A percentile compares a stretch with the other conserved stretches of the same genome.
These are phyloP conservation scores for Perodicticus potto DNA, from an alignment of 2,797 vertebrate genomes.

Conservation along the genomic window DNA sequence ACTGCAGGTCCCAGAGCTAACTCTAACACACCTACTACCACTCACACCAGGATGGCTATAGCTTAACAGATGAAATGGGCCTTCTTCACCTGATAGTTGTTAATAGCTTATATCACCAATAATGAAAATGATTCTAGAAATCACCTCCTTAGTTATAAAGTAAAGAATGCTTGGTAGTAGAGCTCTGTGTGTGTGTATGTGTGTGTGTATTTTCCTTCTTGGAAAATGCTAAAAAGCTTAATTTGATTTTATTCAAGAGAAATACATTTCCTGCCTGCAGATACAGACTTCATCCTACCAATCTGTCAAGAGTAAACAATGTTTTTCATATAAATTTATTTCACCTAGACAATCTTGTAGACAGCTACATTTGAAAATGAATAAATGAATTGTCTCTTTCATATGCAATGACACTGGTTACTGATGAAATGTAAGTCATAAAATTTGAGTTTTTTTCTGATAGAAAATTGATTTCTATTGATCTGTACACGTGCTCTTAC, in stretches of 20 bases:
- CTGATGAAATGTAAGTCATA: constrained; percentile 47
- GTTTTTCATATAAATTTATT: constrained; percentile 65
- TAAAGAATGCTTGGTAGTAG: neutral
- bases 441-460: constrained; percentile 62
- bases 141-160: neutral
- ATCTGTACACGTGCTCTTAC: constrained; percentile 52
- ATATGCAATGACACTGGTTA: constrained; percentile 65
- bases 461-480: constrained; percentile 61
- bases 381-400: constrained; percentile 55
- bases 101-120: neutral
- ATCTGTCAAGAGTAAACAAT: constrained; percentile 44
- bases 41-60: neutral
- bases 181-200: too few species aligned
- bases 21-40: neutral
- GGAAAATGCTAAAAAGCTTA: constrained; percentile 50
- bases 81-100: neutral
- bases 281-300: neutral
- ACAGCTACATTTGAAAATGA: constrained; percentile 30
- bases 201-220: neutral
- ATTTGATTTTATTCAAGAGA: constrained; percentile 55
- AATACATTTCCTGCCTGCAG: neutral
- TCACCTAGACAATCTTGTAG: neutral
- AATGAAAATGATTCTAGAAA: constrained; percentile 48
- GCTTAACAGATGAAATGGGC: neutral
- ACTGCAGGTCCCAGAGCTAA: neutral